These are phyloP conservation scores for Sciurus vulgaris DNA, from an alignment of 2,797 vertebrate species.

Conservation along the genomic window DNA sequence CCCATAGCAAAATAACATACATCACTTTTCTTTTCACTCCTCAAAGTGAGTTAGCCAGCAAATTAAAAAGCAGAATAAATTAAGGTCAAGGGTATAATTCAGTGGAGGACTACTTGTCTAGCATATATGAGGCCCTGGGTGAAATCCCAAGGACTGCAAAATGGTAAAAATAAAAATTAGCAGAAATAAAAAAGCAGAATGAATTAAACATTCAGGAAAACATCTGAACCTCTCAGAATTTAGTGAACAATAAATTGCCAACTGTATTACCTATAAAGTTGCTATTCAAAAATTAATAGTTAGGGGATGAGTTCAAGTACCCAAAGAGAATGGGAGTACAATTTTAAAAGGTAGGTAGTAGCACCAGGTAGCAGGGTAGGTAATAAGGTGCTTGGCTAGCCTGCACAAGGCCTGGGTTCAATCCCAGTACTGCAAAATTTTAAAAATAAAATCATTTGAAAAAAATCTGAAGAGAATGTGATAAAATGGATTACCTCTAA, in stretches of 20 bases:
- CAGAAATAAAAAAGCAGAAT: not conserved
- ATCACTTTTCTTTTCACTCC: not conserved
- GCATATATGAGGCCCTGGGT: not conserved
- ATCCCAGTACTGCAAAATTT: not conserved
- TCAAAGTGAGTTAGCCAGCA: not conserved
- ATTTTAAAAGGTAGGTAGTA: too few species aligned
- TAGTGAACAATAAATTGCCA: slow-evolving; percentile 22
- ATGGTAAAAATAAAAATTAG: not conserved
- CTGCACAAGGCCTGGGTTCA: too few species aligned
- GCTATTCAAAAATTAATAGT: slow-evolving; percentile 34
- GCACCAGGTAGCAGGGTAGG: too few species aligned
- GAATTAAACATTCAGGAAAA: slow-evolving; percentile 34
- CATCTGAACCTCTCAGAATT: slow-evolving; percentile 16
- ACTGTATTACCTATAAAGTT: not conserved
- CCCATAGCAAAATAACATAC: not conserved
- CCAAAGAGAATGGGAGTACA: too few species aligned
- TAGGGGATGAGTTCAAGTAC: not conserved
- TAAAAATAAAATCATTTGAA: not conserved
- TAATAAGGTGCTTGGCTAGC: not conserved
- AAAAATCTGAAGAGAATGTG: slow-evolving; percentile 28
- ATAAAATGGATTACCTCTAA: slow-evolving; percentile 18
- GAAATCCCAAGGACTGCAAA: not conserved
- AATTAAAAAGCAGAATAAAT: slow-evolving; percentile 43
- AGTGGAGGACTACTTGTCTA: not conserved
- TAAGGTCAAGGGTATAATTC: not conserved